Percentiles rank a stretch among this genome's conserved stretches.
These are phyloP conservation scores for Drosophila mimica DNA, from an alignment of 2,888 invertebrate genomes.

Conservation along the genomic window DNA sequence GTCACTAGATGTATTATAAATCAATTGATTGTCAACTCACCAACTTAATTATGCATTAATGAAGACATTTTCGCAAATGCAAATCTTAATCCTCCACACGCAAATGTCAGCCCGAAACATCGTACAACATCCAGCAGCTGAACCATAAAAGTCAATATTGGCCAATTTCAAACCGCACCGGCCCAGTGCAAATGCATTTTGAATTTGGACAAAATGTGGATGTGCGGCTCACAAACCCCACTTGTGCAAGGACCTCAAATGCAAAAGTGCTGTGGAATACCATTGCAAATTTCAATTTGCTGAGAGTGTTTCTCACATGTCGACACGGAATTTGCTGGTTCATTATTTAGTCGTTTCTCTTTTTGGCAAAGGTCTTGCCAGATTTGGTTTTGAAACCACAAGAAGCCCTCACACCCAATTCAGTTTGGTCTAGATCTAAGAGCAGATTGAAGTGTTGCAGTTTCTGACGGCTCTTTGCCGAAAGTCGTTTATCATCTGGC, in stretches of 20 bases:
- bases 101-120: conserved; percentile 40
- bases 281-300: conserved; percentile 38
- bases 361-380: conserved; percentile 20
- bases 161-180: conserved; percentile 10
- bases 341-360: conserved; percentile 60
- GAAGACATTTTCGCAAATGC: conserved; percentile 18
- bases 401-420: not conserved
- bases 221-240: not conserved
- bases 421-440: conserved; percentile 24
- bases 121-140: not conserved
- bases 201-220: conserved; percentile 5
- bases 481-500: conserved; percentile 64
- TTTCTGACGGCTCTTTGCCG: conserved; percentile 28
- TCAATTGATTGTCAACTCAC: conserved; percentile 32
- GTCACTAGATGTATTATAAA: conserved; percentile 13
- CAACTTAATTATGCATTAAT: conserved; percentile 14
- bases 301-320: conserved; percentile 41
- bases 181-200: conserved; percentile 20
- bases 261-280: conserved; percentile 20
- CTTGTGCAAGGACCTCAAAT: not conserved
- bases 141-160: conserved; percentile 6
- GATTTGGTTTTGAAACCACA: conserved; percentile 14
- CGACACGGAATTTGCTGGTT: conserved; percentile 47
- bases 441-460: conserved; percentile 66
- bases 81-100: conserved; percentile 37